Evolutionary conservation across 2,113 vertebrate species (phyloP), one percentile per base, ranked within the genome.

Genomic region (Mungos mungo): DNA sequence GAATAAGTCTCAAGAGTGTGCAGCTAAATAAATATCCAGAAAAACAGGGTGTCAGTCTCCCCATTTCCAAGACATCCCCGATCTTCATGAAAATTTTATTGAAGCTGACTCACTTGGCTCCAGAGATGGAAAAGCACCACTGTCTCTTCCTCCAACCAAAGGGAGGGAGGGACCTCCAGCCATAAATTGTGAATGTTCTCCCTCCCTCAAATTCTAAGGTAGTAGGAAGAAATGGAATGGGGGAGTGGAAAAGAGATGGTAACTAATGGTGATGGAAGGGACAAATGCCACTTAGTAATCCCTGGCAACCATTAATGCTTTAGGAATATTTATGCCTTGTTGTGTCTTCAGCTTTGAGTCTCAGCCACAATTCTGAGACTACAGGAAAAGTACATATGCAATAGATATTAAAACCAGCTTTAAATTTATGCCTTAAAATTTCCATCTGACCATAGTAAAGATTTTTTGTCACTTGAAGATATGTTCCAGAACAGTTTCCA

Each of bases 401-500:
- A 65, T n/a, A 86, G 27, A 25, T 50, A 92, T 35, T 92, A 83
- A 93, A 87, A 65, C 41, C 68, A 52, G 38, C 10, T 38, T 96
- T 85, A 87, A 93, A 80, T 92, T 47, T 76, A 77, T 88, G 82
- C 21, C 47, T 91, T 96, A 57, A 93, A 52, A 47, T 91, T 96
- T 90, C 72, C 54, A 68, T 63, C 11, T 23, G 38, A 74, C 38
- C 38, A 86, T 7, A 95, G 29, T 68, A n/a, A 86, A 88, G 33
- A 83, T 31, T 93, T 81, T 94, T 71, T 38, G 76, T 80, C 68
- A 8, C 69, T 87, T 76, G 54, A 82, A 80, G 27, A 27, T 80
- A 76, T 41, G 68, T 94, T 97, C 63, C 68, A 76, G 25, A 80
- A 90, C 45, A 95, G 21, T 52, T 89, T 97, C 95, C 68, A 95